Percentiles rank a stretch among this genome's conserved stretches.
Evolutionary conservation across 2,888 invertebrate genomes (phyloP).

Genomic region (Parnassius apollo): DNA sequence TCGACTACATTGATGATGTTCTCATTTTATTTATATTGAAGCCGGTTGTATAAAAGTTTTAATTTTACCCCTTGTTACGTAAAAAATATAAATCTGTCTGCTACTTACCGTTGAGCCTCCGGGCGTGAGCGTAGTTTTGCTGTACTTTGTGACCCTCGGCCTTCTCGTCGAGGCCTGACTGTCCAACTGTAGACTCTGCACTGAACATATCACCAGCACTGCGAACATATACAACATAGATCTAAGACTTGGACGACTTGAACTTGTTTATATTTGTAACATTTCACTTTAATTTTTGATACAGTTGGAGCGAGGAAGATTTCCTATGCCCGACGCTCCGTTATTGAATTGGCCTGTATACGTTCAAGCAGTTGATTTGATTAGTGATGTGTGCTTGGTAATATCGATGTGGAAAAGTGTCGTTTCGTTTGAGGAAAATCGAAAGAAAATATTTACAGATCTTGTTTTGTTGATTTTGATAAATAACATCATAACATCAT

Average conservation of each 20-base stretch:
- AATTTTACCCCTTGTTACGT: too few relatives aligned
- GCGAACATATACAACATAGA: conserved; percentile 57
- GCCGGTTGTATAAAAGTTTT: too few relatives aligned
- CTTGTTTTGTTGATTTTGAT: not conserved
- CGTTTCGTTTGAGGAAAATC: not conserved
- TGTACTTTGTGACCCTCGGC: conserved; percentile 84
- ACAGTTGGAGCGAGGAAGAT: conserved; percentile 9
- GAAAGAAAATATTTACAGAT: not conserved
- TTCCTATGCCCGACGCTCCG: conserved; percentile 5
- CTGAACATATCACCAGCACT: conserved; percentile 72
- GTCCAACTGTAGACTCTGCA: conserved; percentile 76
- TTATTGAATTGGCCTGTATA: conserved; percentile 23
- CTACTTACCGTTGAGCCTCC: conserved; percentile 67
- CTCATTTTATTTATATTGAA: too few relatives aligned
- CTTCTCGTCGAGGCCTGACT: conserved; percentile 82
- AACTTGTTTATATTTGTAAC: conserved; percentile 5
- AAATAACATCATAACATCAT: not conserved
- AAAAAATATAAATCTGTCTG: not conserved
- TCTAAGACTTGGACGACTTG: conserved; percentile 17
- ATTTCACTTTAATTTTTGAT: conserved; percentile 10
- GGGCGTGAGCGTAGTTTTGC: conserved; percentile 75
- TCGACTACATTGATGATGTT: too few relatives aligned
- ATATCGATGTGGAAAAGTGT: conserved; percentile 6
- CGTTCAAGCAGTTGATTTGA: conserved; percentile 17
- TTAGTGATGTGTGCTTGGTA: conserved; percentile 13